Percentiles rank a stretch among this genome's conserved stretches.
These are phyloP conservation scores for Pachyseris speciosa DNA, from an alignment of 64 coral and sea anemone genomes.

Conservation along the genomic window DNA sequence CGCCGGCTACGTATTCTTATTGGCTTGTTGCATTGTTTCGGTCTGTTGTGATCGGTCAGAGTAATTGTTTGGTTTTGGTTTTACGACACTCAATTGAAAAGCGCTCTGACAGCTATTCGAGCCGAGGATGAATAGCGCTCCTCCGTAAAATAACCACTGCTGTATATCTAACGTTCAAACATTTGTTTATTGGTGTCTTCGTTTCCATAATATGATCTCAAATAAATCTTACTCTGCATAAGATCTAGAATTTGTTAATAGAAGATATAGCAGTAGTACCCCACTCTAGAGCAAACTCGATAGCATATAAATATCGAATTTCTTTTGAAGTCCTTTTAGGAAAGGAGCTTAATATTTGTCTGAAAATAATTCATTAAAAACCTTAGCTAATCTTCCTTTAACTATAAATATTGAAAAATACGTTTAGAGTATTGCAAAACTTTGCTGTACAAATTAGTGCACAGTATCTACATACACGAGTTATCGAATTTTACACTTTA, in stretches of 20 bases:
- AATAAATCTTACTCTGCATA: conserved; percentile 33
- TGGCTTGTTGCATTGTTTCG: too few species aligned
- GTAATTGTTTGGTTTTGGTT: too few species aligned
- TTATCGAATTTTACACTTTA: conserved; percentile 30
- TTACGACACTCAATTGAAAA: too few species aligned
- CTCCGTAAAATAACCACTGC: too few species aligned
- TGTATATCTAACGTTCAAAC: conserved; percentile 5
- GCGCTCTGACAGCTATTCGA: too few species aligned
- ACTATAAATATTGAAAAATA: conserved; percentile 95
- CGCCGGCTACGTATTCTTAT: too few species aligned
- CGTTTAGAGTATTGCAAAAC: conserved; percentile 81
- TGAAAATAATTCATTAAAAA: conserved; percentile 96
- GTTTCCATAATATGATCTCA: conserved; percentile 35
- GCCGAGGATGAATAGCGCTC: too few species aligned
- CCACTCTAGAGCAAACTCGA: conserved; percentile 79
- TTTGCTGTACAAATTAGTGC: conserved; percentile 63
- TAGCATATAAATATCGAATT: conserved; percentile 86
- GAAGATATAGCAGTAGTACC: background rate
- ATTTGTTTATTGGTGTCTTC: conserved; percentile 33
- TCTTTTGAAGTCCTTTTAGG: conserved; percentile 44
- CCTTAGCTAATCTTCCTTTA: conserved; percentile 85
- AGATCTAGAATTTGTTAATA: conserved; percentile 40
- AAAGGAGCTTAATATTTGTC: conserved; percentile 78
- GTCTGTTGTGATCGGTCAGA: too few species aligned
- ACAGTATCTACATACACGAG: conserved; percentile 86